Conservation (phyloP, 2,113 vertebrate species). For the Pundamilia nyererei region DNA sequence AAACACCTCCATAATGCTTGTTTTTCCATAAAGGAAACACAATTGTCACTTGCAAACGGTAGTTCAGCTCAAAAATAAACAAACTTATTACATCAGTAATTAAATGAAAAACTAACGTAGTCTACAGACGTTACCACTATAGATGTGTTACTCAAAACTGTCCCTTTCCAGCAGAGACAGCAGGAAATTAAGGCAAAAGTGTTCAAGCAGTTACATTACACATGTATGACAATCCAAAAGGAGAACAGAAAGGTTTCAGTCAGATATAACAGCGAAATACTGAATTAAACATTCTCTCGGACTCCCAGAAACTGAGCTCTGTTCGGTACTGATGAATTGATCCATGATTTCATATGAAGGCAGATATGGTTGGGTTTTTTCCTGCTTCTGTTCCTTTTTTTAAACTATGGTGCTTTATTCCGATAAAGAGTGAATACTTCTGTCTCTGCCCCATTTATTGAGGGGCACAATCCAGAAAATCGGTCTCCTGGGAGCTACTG, state of each 20-base stretch:
- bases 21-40: conserved; percentile 17
- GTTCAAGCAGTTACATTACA: conserved; percentile 13
- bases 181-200: conserved; percentile 38
- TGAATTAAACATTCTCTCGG: background rate
- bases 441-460: background rate
- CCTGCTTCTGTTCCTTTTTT: background rate
- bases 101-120: background rate
- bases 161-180: conserved; percentile 63
- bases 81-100: background rate
- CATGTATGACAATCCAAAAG: background rate
- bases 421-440: conserved; percentile 4
- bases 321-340: conserved; percentile 9
- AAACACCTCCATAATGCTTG: conserved; percentile 2
- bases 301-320: conserved; percentile 3
- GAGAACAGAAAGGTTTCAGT: conserved; percentile 2
- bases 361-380: conserved; percentile 16
- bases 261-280: background rate
- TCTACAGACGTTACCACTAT: background rate
- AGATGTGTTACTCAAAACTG: background rate
- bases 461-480: background rate
- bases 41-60: conserved; percentile 10
- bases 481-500: background rate
- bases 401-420: background rate
- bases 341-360: conserved; percentile 16
- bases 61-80: background rate